Base-by-base conservation (phyloP, 2,888 invertebrate genomes). In the Eubasilissa splendida region DNA sequence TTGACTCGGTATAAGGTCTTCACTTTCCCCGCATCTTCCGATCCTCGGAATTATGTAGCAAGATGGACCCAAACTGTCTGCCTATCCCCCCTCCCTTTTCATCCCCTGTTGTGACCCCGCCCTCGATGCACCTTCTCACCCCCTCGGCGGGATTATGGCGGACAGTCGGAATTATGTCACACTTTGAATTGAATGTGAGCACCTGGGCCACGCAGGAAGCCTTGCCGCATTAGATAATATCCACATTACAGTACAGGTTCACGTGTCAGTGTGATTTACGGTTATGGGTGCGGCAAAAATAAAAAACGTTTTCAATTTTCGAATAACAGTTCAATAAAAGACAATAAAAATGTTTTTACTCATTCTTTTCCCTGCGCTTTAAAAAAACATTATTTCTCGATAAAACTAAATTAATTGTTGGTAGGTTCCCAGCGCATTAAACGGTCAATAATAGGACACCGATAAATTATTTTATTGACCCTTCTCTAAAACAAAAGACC, bases 161-260 rank as follows among this genome's bases (percentile, higher is more conserved):
- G 76, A 65, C 76, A 76, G 58, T 76, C 33, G 56, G 76, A 76
- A 76, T 76, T 76, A 53, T 60, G 54, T n/a, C 22, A 76, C 76
- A 76, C 76, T 76, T 65, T 76, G 53, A 31, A 56, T 58, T 76
- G 66, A 56, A 53, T 66, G n/a, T 50, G 75, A 31, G 22, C 75
- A 75, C 75, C 75, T 75, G 75, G 14, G 60, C 52, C 31, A 53
- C 70, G 53, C 70, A 53, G 70, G 22, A 70, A 22, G 22, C 31
- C 31, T 52, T 9, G 4, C 53, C 9, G 53, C n/a, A 14, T 52
- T 14, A 12, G 31, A 54, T 70, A 70, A 70, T 14, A 53, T 50
- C 22, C 22, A 1, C 22, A 9, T 22, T 22, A 22, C 22, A 22
- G 22, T 70, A 70, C 11, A 66, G 31, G 33, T 33, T 50, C 12